Conservation (phyloP, 2,113 vertebrate genomes). For the Platysternon megacephalum region DNA sequence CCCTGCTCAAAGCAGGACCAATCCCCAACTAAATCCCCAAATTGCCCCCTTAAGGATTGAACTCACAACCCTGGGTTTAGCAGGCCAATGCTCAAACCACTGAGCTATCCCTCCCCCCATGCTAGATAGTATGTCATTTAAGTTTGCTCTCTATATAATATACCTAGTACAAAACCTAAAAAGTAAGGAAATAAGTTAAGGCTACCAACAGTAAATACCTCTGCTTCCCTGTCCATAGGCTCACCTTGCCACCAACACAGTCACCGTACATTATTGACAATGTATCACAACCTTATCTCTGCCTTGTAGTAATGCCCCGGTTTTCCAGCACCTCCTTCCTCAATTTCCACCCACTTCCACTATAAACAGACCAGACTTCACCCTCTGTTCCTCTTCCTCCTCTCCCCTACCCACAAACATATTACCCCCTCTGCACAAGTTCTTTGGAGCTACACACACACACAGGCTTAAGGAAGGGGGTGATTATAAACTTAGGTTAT, state of each 20-base stretch:
- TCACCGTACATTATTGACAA: neutral
- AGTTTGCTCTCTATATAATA: neutral
- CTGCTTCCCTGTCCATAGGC: neutral
- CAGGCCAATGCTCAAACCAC: no score
- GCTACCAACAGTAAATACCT: neutral
- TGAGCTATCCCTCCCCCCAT: no score
- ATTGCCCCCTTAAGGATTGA: no score
- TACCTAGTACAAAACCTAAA: neutral
- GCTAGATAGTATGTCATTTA: neutral
- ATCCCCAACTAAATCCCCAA: no score
- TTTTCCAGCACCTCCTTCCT: neutral
- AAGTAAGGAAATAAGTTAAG: neutral
- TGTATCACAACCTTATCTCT: rapidly evolving
- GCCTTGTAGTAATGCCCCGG: neutral
- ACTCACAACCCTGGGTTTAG: no score
- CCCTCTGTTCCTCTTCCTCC: neutral
- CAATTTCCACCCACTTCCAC: neutral
- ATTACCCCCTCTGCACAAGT: neutral
- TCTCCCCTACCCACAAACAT: neutral
- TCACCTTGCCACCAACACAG: neutral
- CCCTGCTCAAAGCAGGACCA: no score
- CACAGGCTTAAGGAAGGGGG: neutral
- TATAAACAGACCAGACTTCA: neutral
- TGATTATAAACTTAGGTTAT: neutral
- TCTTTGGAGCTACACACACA: neutral